These are phyloP conservation scores for Chloromyia formosa DNA, from an alignment of 2,888 invertebrate species.

Conservation along the genomic window DNA sequence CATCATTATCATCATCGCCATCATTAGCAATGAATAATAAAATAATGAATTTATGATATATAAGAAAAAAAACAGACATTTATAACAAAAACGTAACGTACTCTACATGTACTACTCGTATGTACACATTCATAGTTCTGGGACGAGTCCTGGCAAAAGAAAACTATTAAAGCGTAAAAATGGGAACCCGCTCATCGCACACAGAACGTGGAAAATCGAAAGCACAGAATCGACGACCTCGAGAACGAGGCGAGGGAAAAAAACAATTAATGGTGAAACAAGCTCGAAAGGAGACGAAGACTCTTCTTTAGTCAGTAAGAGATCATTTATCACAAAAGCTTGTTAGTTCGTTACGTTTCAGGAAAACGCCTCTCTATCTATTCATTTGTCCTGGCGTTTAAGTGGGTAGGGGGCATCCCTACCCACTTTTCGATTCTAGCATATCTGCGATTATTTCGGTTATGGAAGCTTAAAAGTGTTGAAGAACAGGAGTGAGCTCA, in stretches of 20 bases:
- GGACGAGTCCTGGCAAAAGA: too few relatives aligned
- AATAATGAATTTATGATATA: slow-evolving; percentile 35
- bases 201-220: too few relatives aligned
- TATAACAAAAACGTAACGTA: neutral
- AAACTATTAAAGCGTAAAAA: too few relatives aligned
- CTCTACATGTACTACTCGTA: neutral
- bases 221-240: neutral
- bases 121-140: too few relatives aligned
- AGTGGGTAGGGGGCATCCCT: too few relatives aligned
- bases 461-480: neutral
- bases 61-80: neutral
- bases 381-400: too few relatives aligned
- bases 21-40: slow-evolving; percentile 30
- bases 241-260: neutral
- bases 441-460: neutral
- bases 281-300: slow-evolving; percentile 6
- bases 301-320: slow-evolving; percentile 40
- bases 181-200: too few relatives aligned
- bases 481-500: too few relatives aligned
- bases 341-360: slow-evolving; percentile 32
- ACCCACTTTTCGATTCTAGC: too few relatives aligned
- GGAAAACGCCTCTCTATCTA: neutral
- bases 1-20: neutral
- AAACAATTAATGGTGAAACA: slow-evolving; percentile 41
- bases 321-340: slow-evolving; percentile 42